Percentiles rank a stretch among this genome's conserved stretches.
These are phyloP conservation scores for Hippocampus comes DNA, from an alignment of 2,113 vertebrate species.

Conservation along the genomic window DNA sequence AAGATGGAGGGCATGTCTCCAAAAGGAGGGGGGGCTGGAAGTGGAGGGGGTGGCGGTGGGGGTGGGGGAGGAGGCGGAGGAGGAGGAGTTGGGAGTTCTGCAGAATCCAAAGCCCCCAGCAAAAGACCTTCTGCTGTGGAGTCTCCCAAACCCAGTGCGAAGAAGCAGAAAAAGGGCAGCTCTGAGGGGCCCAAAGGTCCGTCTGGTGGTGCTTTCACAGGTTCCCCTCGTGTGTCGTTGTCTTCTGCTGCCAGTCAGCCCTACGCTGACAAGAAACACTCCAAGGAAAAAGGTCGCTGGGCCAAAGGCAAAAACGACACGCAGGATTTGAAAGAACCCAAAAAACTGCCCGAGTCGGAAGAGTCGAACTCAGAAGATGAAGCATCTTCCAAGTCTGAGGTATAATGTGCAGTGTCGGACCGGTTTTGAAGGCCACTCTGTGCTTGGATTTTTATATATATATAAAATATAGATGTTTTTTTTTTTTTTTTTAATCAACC, in stretches of 20 bases:
- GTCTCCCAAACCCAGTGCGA: conserved; percentile 90
- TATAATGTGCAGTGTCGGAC: conserved; percentile 50
- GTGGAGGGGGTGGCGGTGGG: conserved; percentile 70
- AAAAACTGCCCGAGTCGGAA: conserved; percentile 84
- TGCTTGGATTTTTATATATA: no score
- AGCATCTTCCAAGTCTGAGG: conserved; percentile 94
- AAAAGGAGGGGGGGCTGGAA: conserved; percentile 82
- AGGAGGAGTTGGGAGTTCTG: conserved; percentile 46
- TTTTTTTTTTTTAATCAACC: no score
- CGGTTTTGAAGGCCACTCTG: not conserved
- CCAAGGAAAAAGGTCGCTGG: conserved; percentile 88
- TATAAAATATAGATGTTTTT: no score
- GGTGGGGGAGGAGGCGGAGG: conserved; percentile 29
- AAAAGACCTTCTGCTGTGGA: conserved; percentile 87
- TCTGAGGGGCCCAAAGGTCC: conserved; percentile 81
- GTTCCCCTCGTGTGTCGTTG: conserved; percentile 84
- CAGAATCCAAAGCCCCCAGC: conserved; percentile 81
- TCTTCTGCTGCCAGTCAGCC: conserved; percentile 55
- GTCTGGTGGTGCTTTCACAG: conserved; percentile 60
- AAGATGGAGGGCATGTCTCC: conserved; percentile 92
- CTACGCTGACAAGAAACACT: conserved; percentile 85
- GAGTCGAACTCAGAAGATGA: conserved; percentile 96
- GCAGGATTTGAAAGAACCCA: conserved; percentile 83
- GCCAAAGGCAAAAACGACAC: conserved; percentile 81
- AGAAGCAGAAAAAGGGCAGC: conserved; percentile 91